These are phyloP conservation scores for Thyatira batis DNA, from an alignment of 2,888 invertebrate species.

Conservation along the genomic window DNA sequence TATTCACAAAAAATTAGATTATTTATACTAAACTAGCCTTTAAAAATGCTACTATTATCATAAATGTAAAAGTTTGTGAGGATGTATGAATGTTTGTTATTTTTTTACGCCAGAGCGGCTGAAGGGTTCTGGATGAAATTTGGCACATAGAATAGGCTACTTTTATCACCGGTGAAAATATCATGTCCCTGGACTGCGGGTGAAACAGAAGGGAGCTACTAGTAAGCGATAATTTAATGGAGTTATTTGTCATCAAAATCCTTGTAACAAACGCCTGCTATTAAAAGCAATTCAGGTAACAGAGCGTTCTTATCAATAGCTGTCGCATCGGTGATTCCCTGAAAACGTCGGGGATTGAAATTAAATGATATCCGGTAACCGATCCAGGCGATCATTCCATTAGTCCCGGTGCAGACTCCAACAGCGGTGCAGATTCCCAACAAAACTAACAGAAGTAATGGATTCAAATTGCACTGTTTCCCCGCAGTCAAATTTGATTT, in stretches of 20 bases:
- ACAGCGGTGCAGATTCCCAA: no score
- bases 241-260: constrained; percentile 3
- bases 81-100: no score
- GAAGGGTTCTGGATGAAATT: no score
- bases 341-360: constrained; percentile 15
- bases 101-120: no score
- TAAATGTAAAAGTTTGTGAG: no score
- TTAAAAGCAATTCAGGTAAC: constrained; percentile 11
- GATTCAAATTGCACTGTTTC: constrained; percentile 28
- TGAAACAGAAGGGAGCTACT: no score
- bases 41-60: no score
- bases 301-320: constrained; percentile 17
- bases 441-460: constrained; percentile 18
- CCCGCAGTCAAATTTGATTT: constrained; percentile 23
- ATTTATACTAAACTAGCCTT: no score
- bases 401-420: constrained; percentile 16
- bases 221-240: background rate
- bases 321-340: background rate
- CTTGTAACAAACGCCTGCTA: constrained; percentile 10
- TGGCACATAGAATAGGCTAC: no score
- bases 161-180: no score
- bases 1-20: no score
- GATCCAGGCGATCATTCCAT: constrained; percentile 39
- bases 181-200: no score
- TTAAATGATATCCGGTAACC: constrained; percentile 38